Conservation (phyloP, 2,113 vertebrate genomes). For the Anas platyrhynchos region DNA sequence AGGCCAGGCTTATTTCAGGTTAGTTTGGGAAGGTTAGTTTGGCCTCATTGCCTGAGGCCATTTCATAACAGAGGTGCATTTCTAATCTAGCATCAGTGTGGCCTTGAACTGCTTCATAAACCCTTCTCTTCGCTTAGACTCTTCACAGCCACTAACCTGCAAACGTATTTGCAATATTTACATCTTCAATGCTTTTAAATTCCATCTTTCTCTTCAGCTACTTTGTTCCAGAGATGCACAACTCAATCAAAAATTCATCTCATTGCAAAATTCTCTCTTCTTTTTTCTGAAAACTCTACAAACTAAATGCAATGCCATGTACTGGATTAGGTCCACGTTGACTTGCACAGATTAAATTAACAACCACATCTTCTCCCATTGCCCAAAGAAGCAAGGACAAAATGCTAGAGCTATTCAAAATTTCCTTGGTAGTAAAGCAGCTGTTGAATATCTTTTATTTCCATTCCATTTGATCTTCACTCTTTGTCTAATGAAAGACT, state of each 20-base stretch:
- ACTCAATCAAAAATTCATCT: background rate
- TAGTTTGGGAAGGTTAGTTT: background rate
- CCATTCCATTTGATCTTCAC: background rate
- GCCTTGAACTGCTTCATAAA: background rate
- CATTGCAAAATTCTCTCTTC: background rate
- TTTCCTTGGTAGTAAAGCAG: background rate
- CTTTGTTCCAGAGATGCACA: background rate
- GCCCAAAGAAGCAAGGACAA: background rate
- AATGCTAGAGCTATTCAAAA: background rate
- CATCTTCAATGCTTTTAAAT: background rate
- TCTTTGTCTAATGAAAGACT: background rate
- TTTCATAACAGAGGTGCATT: background rate
- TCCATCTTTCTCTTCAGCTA: background rate
- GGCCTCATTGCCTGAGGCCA: background rate
- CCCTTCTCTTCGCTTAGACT: background rate
- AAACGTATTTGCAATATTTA: background rate
- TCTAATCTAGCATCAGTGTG: background rate
- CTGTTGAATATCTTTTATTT: background rate
- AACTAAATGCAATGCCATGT: background rate
- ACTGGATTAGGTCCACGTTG: background rate
- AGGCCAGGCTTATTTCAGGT: background rate
- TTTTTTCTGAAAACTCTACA: background rate
- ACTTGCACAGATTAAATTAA: background rate
- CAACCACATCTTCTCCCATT: background rate
- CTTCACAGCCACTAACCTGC: background rate